Evolutionary conservation across 1,140 invertebrate species (phyloP), one percentile per base, ranked within the genome.

Genomic region (Ips typographus): DNA sequence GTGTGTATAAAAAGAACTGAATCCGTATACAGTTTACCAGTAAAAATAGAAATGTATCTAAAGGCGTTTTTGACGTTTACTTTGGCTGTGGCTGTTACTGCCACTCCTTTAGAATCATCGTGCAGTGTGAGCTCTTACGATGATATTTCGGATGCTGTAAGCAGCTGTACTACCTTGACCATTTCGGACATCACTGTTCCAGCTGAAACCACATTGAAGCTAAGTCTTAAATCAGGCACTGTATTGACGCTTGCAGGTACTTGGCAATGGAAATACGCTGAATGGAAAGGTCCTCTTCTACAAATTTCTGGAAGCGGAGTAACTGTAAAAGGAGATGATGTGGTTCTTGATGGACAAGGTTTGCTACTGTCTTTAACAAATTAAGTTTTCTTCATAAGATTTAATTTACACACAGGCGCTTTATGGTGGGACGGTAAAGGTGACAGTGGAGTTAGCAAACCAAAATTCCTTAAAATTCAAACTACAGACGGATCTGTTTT

Each of bases 401-500:
- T 22, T 22, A 22, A 22, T 22, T 22, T 22, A 58, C 38, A n/a
- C 4, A 36, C 8, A 55, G 8, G 53, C 22, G 37, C 39, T 62
- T 39, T 39, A 4, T 71, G 65, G 2, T 71, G 64, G 70, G 70
- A 67, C 37, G 63, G 59, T 36, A 2, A 2, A 40, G 70, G 64
- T 6, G 64, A 67, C 37, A 43, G 57, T 22, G 70, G 70, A 38
- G 8, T 36, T 4, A 5, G 38, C 1, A 67, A 71, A 41, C 70
- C 70, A 6, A 39, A 41, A 44, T 67, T 71, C 43, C 47, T 71
- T 42, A 62, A 7, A 3, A 53, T 68, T 38, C 44, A 61, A 49
- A 3, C 44, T 49, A 49, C 44, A 8, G 44, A 44, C 37, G 49
- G 40, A 41, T 44, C 39, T 39, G 44, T 53, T 68, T 55, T 8